Base-by-base conservation (phyloP, 2,797 vertebrate genomes). In the Eurystomus glaucurus region DNA sequence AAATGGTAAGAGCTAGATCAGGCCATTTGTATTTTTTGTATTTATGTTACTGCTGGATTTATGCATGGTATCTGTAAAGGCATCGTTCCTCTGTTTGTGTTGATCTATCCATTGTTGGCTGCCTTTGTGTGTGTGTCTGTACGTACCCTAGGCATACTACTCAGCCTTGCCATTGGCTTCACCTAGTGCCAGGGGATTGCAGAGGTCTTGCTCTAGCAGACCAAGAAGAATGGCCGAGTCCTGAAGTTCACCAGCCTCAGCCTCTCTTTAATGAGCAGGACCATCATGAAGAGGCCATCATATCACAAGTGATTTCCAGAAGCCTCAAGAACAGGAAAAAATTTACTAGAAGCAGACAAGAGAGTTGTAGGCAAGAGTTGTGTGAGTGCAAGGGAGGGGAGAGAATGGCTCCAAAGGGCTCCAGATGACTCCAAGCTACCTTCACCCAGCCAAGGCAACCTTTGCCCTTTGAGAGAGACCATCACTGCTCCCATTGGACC, bases 231-330 rank as follows among this genome's bases (percentile, higher is more conserved):
- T 10, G 5, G 13, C 20, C 48, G 8, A 2, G 8, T 66, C 17
- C 22, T 66, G 26, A 66, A 62, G 7, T 1, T 85, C 51, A 55
- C 8, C 10, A 11, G 37, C 16, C 12, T 72, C 61, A 37, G 5
- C 57, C 76, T 86, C 31, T 4, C 11, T 61, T 65, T 43, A 46
- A 58, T 5, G 28, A 65, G 7, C 8, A 51, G 9, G 46, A 46
- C 6, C 2, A 3, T 31, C n/a, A 37, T 0, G 2, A 7, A 43
- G 37, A 35, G 6, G 5, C 23, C 2, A 6, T 33, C 17, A 25
- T 13, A 50, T 43, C 26, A 43, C 15, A 37, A 41, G 12, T 33
- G 16, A 6, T 82, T 88, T 43, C 7, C 22, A 61, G n/a, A 86
- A 71, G 2, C 6, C 17, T 57, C 23, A 52, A 57, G 23, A 22